Evolutionary conservation across 2,797 vertebrate species (phyloP).

Genomic region (Nannoperca obscura): DNA sequence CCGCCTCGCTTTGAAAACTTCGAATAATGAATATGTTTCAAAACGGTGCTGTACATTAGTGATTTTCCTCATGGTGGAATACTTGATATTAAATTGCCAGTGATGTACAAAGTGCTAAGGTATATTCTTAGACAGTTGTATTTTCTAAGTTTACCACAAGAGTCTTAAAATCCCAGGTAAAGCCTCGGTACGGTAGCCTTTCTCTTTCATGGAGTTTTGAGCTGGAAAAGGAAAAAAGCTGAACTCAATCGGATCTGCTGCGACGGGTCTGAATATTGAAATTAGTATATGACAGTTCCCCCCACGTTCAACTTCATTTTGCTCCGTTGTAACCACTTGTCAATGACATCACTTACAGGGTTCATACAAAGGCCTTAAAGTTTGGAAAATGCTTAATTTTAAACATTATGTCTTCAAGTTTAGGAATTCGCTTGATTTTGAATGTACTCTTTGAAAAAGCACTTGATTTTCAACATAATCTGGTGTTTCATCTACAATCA

Average conservation of each 20-base stretch:
- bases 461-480: no score
- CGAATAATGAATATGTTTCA: conserved; percentile 1
- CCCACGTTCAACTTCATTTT: background rate
- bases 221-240: background rate
- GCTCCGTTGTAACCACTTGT: background rate
- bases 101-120: conserved; percentile 19
- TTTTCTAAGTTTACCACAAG: conserved; percentile 38
- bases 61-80: conserved; percentile 22
- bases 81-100: conserved; percentile 5
- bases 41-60: conserved; percentile 40
- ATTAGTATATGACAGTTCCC: no score
- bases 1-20: background rate
- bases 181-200: background rate
- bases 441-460: no score
- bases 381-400: no score
- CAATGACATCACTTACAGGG: background rate
- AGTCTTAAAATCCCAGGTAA: conserved; percentile 54
- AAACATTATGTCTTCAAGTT: no score
- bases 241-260: background rate
- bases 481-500: no score
- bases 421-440: no score
- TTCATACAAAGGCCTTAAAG: no score
- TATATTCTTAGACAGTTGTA: conserved; percentile 14
- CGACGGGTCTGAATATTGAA: background rate
- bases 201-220: conserved; percentile 16